Evolutionary conservation across 2,113 vertebrate genomes (phyloP).

Genomic region (Suncus etruscus): DNA sequence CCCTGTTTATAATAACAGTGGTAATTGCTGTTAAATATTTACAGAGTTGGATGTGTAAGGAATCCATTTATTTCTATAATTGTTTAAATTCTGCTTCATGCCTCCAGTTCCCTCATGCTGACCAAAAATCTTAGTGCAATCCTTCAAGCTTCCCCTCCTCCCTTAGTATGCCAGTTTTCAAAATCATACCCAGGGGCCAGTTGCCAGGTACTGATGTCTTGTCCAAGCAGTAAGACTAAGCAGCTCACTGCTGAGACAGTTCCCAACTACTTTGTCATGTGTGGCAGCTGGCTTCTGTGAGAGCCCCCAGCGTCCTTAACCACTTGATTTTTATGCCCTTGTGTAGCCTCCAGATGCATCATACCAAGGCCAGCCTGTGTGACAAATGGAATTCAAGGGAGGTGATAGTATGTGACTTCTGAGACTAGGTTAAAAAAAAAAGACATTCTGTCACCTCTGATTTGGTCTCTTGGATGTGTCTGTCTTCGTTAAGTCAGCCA

Average conservation of each 20-base stretch:
- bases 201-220: background rate
- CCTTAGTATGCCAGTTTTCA: background rate
- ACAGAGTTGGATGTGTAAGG: background rate
- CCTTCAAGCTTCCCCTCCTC: background rate
- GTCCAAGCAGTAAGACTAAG: background rate
- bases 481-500: background rate
- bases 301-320: background rate
- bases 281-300: background rate
- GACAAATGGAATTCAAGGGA: background rate
- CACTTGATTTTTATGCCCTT: background rate
- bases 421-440: background rate
- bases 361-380: background rate
- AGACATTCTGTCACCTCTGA: background rate
- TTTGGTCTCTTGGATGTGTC: background rate
- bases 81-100: slow-evolving; percentile 21
- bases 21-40: background rate
- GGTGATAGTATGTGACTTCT: background rate
- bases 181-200: background rate
- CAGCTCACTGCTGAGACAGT: background rate
- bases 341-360: background rate
- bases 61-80: background rate
- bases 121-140: background rate
- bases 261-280: background rate
- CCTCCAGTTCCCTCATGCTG: background rate
- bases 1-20: background rate